Base-by-base conservation (phyloP, 2,888 invertebrate genomes). In the Apamea sordens region DNA sequence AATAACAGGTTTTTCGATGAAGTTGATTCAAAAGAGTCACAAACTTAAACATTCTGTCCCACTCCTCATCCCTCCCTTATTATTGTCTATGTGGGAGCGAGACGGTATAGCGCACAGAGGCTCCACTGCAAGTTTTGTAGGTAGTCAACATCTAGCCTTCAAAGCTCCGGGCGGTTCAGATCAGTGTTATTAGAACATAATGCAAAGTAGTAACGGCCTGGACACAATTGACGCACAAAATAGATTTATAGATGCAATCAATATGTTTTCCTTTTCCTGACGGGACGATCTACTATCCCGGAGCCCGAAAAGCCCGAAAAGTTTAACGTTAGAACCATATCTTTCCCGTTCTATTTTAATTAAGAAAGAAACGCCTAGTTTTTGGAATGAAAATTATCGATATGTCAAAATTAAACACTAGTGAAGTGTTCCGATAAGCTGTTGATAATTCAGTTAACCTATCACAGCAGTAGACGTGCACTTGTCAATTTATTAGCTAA, bases 21-120 rank as follows among this genome's bases (percentile, higher is more conserved):
- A 67, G 18, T 69, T n/a, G 63, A 82, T 82, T 44, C 56, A 77
- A 69, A 73, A 53, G 68, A 64, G 59, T 56, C n/a, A 71, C 24
- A 71, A n/a, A 59, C 8, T 10, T 15, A 53, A 61, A 64, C 0
- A 47, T 7, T 47, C 1, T 36, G 28, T 65, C 64, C 24, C 11
- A 67, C 13, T 56, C 41, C 10, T 24, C n/a, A 28, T 28, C 24
- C 15, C 10, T 56, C 24, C 18, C 11, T 21, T 53, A 53, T 72
- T 61, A 53, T 44, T 73, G 11, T 47, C 4, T n/a, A 63, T 61
- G 15, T 36, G 28, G 24, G 61, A 53, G 15, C n/a, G 7, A 79
- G 59, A 79, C 36, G 41, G 18, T 65, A 50, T 11, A 44, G 11
- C n/a, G 1, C 2, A 24, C 24, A 28, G n/a, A 13, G n/a, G 18